These are phyloP conservation scores for Endomychus coccineus DNA, from an alignment of 2,888 invertebrate species.

Conservation along the genomic window DNA sequence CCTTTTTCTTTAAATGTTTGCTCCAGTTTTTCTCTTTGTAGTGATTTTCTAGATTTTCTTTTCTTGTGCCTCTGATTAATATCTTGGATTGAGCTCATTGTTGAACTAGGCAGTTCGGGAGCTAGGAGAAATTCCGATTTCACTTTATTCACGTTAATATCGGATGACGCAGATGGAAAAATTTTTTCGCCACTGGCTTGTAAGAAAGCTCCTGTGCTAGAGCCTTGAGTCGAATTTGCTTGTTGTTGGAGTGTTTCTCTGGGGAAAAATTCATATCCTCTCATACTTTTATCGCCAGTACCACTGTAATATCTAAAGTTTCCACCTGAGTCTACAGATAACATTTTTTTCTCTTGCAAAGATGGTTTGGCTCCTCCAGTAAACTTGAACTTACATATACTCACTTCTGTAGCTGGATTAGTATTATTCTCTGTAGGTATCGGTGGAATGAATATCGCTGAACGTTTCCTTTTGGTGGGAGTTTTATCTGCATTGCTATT, in stretches of 20 bases:
- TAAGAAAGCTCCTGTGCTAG: constrained; percentile 47
- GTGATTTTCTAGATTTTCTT: constrained; percentile 71
- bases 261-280: constrained; percentile 71
- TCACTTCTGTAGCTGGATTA: constrained; percentile 70
- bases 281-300: constrained; percentile 71
- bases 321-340: constrained; percentile 83
- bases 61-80: constrained; percentile 48
- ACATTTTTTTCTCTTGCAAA: constrained; percentile 85
- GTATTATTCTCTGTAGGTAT: constrained; percentile 67
- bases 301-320: constrained; percentile 80
- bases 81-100: constrained; percentile 26
- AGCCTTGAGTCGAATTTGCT: constrained; percentile 47
- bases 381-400: constrained; percentile 87
- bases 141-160: constrained; percentile 33
- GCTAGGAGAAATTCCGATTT: constrained; percentile 37
- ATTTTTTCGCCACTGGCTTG: constrained; percentile 51
- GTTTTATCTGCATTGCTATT: constrained; percentile 33
- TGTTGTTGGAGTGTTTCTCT: constrained; percentile 61
- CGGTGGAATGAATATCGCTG: constrained; percentile 79
- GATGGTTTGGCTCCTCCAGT: constrained; percentile 86
- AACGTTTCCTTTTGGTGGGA: constrained; percentile 66
- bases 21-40: constrained; percentile 80
- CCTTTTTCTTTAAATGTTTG: constrained; percentile 91
- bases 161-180: constrained; percentile 36
- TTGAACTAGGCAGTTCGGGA: constrained; percentile 33